Percentiles rank a stretch among this genome's conserved stretches.
Evolutionary conservation across 2,888 invertebrate genomes (phyloP).

Genomic region (Aphelenchoides bicaudatus): DNA sequence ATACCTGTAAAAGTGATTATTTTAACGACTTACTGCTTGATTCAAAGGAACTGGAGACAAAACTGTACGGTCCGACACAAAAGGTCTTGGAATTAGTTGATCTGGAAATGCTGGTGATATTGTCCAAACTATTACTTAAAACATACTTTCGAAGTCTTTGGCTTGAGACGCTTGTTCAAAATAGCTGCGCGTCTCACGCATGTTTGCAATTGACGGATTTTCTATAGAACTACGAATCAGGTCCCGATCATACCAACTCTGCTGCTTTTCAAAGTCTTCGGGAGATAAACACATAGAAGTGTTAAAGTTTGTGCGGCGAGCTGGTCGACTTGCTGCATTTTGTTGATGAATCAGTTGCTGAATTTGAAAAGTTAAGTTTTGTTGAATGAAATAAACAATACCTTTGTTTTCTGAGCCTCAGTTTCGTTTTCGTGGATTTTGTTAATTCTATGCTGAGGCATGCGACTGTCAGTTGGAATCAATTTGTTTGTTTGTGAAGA

Average conservation of each 20-base stretch:
- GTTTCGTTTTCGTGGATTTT: constrained; percentile 47
- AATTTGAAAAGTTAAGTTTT: neutral
- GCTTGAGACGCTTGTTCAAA: constrained; percentile 6
- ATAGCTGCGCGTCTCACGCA: constrained; percentile 3
- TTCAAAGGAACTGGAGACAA: constrained; percentile 7
- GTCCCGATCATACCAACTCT: constrained; percentile 22
- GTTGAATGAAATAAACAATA: constrained; percentile 7
- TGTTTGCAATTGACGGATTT: constrained; percentile 25
- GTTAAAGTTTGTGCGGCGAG: constrained; percentile 7
- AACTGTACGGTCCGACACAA: neutral
- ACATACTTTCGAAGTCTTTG: constrained; percentile 7
- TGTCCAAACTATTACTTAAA: neutral
- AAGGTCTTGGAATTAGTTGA: constrained; percentile 7
- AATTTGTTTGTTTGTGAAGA: constrained; percentile 36
- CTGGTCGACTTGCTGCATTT: constrained; percentile 14
- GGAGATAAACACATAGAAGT: neutral
- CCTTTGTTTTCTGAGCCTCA: constrained; percentile 32
- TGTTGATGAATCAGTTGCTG: constrained; percentile 9
- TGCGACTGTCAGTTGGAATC: constrained; percentile 44
- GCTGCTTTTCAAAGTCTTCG: too few relatives aligned
- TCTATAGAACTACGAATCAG: constrained; percentile 22
- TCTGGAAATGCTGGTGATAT: neutral
- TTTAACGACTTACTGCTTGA: constrained; percentile 7
- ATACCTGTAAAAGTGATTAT: neutral
- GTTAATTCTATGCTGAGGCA: constrained; percentile 41